A percentile compares a stretch with the other conserved stretches of the same genome.
Conservation (phyloP, 1,140 invertebrate species). For the Drosophila carrolli region DNA sequence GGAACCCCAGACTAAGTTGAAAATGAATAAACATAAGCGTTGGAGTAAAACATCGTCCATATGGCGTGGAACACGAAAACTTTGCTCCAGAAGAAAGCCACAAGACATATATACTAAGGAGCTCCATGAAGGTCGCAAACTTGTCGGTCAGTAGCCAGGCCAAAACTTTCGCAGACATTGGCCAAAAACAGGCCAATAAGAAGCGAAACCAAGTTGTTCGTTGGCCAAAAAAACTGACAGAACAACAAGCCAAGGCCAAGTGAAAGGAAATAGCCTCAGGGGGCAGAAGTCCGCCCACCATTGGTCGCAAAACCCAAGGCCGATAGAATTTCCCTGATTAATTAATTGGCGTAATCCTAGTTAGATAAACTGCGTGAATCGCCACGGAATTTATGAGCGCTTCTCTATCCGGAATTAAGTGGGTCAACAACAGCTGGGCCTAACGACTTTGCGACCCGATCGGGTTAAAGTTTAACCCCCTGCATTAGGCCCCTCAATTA, state of each 20-base stretch:
- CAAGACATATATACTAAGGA: constrained; percentile 38
- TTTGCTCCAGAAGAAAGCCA: constrained; percentile 37
- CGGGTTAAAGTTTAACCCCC: constrained; percentile 24
- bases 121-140: constrained; percentile 32
- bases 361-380: constrained; percentile 70
- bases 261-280: constrained; percentile 29
- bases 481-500: constrained; percentile 26
- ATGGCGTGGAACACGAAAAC: constrained; percentile 22
- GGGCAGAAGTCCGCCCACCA: not conserved
- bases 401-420: constrained; percentile 32
- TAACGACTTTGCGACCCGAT: constrained; percentile 53
- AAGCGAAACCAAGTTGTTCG: constrained; percentile 30
- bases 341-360: constrained; percentile 73
- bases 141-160: constrained; percentile 39
- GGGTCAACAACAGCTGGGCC: constrained; percentile 58
- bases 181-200: constrained; percentile 38
- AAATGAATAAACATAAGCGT: constrained; percentile 5
- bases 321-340: constrained; percentile 58
- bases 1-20: not conserved
- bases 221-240: constrained; percentile 20
- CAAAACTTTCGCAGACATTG: constrained; percentile 43
- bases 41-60: not conserved
- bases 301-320: not conserved
- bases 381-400: constrained; percentile 54
- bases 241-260: constrained; percentile 41